These are phyloP conservation scores for Plagodis pulveraria DNA, from an alignment of 2,888 invertebrate genomes.

Conservation along the genomic window DNA sequence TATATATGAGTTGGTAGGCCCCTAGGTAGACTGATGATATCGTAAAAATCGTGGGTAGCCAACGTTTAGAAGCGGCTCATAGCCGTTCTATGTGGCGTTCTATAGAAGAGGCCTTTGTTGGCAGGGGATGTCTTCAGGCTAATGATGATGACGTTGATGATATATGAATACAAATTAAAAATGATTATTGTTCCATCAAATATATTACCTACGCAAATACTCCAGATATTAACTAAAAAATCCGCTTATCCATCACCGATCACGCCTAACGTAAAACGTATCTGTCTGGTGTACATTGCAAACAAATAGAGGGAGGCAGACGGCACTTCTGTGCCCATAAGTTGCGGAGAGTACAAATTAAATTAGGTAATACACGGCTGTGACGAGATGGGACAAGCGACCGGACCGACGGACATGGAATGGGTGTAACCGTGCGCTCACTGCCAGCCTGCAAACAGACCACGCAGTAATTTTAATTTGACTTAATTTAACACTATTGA, in stretches of 20 bases:
- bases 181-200: too few species aligned
- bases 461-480: slow-evolving; percentile 49
- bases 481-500: slow-evolving; percentile 44
- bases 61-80: too few species aligned
- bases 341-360: slow-evolving; percentile 82
- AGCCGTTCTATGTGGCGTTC: too few species aligned
- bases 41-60: too few species aligned
- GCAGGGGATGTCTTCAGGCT: too few species aligned
- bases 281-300: slow-evolving; percentile 46
- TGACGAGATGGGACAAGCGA: slow-evolving; percentile 78
- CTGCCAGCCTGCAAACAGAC: slow-evolving; percentile 32
- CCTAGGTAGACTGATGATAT: too few species aligned
- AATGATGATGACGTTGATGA: too few species aligned
- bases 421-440: slow-evolving; percentile 70
- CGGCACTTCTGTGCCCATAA: slow-evolving; percentile 76
- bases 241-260: slow-evolving; percentile 12
- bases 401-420: slow-evolving; percentile 74
- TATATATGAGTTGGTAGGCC: too few species aligned
- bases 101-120: too few species aligned
- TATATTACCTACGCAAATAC: too few species aligned
- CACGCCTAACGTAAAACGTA: slow-evolving; percentile 29
- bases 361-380: slow-evolving; percentile 82
- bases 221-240: neutral
- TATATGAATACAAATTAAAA: too few species aligned
- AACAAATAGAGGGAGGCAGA: slow-evolving; percentile 66